Evolutionary conservation across 2,888 invertebrate genomes (phyloP).

Genomic region (Eupithecia abbreviata): DNA sequence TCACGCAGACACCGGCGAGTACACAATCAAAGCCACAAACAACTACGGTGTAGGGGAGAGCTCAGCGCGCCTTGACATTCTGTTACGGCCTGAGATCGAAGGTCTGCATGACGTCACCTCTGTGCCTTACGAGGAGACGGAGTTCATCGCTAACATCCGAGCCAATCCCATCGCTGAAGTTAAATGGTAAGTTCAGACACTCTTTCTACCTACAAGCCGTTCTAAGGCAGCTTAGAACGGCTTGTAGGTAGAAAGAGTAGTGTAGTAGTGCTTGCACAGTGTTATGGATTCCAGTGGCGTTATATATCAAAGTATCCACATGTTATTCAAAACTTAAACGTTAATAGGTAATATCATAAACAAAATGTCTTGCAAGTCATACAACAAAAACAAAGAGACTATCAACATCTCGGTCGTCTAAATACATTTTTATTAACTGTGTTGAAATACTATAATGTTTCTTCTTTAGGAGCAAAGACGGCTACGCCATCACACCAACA

Average conservation of each 20-base stretch:
- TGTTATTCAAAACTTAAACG: not conserved
- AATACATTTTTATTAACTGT: not conserved
- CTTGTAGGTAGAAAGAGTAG: not conserved
- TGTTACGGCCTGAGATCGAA: slow-evolving; percentile 91
- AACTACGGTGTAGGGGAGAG: slow-evolving; percentile 90
- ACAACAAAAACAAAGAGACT: too few relatives aligned
- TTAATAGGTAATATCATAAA: not conserved
- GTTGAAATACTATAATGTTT: not conserved
- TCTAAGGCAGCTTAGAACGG: not conserved
- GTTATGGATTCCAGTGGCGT: not conserved
- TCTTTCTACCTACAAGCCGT: not conserved
- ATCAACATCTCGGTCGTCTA: too few relatives aligned
- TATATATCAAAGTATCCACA: not conserved
- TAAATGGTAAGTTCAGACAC: slow-evolving; percentile 85
- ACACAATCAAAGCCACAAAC: slow-evolving; percentile 91
- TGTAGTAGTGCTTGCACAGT: not conserved
- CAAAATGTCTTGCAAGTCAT: too few relatives aligned
- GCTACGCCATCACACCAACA: slow-evolving; percentile 82
- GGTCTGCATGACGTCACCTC: slow-evolving; percentile 89
- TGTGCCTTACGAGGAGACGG: slow-evolving; percentile 90
- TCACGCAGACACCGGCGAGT: slow-evolving; percentile 91
- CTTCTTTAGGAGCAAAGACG: slow-evolving; percentile 84
- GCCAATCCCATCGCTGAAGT: slow-evolving; percentile 96
- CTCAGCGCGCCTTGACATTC: slow-evolving; percentile 89
- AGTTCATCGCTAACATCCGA: slow-evolving; percentile 91